Percentiles rank a stretch among this genome's conserved stretches.
phyloP scores from a whole-genome alignment of 2,113 vertebrate species.

The Chaetorhynchus papuensis region DNA sequence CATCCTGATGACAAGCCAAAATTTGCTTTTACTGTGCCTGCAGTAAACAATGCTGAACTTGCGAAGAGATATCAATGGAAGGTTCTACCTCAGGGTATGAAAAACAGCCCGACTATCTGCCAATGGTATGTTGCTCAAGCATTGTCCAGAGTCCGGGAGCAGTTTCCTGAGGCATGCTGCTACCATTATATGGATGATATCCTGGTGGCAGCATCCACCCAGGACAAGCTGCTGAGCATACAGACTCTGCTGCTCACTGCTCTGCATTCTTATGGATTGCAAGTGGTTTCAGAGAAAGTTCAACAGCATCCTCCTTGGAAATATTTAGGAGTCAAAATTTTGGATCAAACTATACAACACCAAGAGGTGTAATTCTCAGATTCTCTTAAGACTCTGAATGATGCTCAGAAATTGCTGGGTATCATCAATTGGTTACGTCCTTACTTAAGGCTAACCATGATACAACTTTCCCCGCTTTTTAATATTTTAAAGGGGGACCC shows the following conservation, averaged over 20 bases:
- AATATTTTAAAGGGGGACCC: too few species aligned
- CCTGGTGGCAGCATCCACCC: background rate
- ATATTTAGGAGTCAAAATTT: background rate
- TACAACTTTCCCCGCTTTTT: too few species aligned
- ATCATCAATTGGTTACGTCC: too few species aligned
- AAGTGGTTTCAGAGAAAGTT: too few species aligned
- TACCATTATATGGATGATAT: background rate
- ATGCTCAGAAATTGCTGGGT: background rate
- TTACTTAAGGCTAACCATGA: too few species aligned
- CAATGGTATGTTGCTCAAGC: too few species aligned
- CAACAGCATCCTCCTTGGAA: background rate
- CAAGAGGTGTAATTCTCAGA: background rate
- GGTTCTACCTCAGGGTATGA: background rate
- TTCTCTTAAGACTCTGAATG: background rate
- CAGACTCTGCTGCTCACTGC: background rate
- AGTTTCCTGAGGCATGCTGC: too few species aligned
- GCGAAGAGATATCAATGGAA: background rate
- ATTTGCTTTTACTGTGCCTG: background rate
- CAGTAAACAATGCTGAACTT: background rate
- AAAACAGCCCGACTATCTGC: too few species aligned
- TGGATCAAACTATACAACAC: background rate
- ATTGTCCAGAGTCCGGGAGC: too few species aligned
- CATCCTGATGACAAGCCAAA: background rate
- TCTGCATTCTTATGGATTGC: background rate
- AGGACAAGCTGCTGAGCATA: background rate